Evolutionary conservation across 53 echinoderm and acorn worm species (phyloP).

Genomic region (Arbacia lixula): DNA sequence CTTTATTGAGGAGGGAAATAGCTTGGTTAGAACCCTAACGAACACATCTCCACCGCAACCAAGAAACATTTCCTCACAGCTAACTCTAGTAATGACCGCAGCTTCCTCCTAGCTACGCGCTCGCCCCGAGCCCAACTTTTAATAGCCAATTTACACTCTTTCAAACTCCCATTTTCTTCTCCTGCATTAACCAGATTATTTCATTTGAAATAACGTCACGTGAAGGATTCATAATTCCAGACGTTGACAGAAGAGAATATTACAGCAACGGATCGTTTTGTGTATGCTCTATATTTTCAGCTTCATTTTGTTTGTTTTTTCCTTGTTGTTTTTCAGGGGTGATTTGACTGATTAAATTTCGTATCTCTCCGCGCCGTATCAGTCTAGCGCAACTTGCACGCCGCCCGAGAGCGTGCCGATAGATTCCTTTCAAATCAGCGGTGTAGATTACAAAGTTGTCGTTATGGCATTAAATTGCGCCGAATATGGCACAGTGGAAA

Average conservation of each 20-base stretch:
- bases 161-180: constrained; percentile 12
- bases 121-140: not conserved
- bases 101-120: constrained; percentile 5
- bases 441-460: no score
- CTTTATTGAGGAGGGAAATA: no score
- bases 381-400: no score
- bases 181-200: constrained; percentile 27
- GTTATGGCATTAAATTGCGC: no score
- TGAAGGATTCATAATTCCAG: constrained; percentile 7
- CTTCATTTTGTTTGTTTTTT: constrained; percentile 1
- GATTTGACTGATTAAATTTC: not conserved
- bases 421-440: no score
- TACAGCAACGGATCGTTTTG: constrained; percentile 24
- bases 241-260: constrained; percentile 35
- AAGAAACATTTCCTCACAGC: not conserved
- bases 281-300: not conserved
- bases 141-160: constrained; percentile 11
- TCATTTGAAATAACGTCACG: constrained; percentile 29
- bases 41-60: not conserved
- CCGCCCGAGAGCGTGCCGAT: no score
- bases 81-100: not conserved
- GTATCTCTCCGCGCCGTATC: constrained; percentile 11
- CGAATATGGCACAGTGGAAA: no score
- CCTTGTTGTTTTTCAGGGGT: not conserved
- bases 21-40: constrained; percentile 1